Evolutionary conservation across 2,113 vertebrate genomes (phyloP), one percentile per base, ranked within the genome.

Genomic region (Boleophthalmus pectinirostris): DNA sequence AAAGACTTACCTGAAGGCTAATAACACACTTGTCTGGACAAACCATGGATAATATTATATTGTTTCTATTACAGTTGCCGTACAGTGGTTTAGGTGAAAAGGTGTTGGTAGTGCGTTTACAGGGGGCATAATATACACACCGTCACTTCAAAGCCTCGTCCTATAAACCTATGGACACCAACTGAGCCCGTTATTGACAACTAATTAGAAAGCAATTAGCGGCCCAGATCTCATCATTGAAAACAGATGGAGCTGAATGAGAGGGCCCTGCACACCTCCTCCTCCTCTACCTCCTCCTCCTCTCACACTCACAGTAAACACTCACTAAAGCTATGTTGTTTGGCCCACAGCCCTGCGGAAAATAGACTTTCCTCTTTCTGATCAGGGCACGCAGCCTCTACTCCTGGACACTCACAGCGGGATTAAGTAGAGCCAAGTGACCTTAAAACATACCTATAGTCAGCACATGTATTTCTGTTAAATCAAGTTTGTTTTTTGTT

Each of bases 191-290:
- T 92, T 93, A 87, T 92, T 92, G 92, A 93, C 90, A 90, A 88
- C 85, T 90, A 91, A 93, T 94, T 94, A 93, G 81, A 90, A 81
- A 79, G 70, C 85, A 94, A 93, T 93, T 92, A 92, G 82, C 75
- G 43, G 53, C 8, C 88, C 91, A 78, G 75, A 69, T 80, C 61
- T 88, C 76, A 86, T 93, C 92, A 94, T 92, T 91, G 87, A 78
- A 91, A 90, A 79, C 87, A 91, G 91, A 90, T 94, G 87, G 79
- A 47, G 24, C 80, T 49, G 84, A 85, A 80, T 80, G 86, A 78
- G 70, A 74, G 74, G 54, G 75, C 81, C 82, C 20, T 58, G 51
- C 38, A 69, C 54, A 14, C 43, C 69, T 15, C 23, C 47, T 23
- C n/a, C 49, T 14, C 54, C 5, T 51, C 23, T 38, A 20, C n/a